Percentiles rank a stretch among this genome's conserved stretches.
These are phyloP conservation scores for Pheosia gnoma DNA, from an alignment of 2,888 invertebrate species.

Conservation along the genomic window DNA sequence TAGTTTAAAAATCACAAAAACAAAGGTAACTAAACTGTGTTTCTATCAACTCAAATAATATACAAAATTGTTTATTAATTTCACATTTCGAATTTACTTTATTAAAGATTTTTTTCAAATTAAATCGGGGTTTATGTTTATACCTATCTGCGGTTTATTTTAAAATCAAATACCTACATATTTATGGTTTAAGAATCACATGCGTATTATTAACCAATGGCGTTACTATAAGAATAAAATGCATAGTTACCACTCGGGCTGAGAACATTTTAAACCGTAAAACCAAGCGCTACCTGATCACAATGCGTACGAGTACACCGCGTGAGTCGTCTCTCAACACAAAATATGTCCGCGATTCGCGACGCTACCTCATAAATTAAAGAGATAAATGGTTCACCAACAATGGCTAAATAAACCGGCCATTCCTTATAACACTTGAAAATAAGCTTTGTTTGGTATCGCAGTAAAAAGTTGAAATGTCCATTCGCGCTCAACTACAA, in stretches of 20 bases:
- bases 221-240: too few relatives aligned
- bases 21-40: not conserved
- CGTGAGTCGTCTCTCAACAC: slow-evolving; percentile 54
- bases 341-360: slow-evolving; percentile 75
- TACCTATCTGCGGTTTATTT: too few relatives aligned
- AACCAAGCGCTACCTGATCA: slow-evolving; percentile 27
- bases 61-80: not conserved
- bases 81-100: not conserved
- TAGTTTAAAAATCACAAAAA: not conserved
- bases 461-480: slow-evolving; percentile 74
- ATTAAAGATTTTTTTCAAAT: too few relatives aligned
- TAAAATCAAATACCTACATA: too few relatives aligned
- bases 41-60: not conserved
- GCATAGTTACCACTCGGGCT: not conserved
- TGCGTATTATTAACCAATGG: too few relatives aligned
- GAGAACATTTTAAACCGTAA: slow-evolving; percentile 5
- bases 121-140: too few relatives aligned
- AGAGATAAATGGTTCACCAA: slow-evolving; percentile 80
- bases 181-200: too few relatives aligned
- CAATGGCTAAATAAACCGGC: slow-evolving; percentile 80
- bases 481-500: slow-evolving; percentile 64
- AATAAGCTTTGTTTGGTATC: slow-evolving; percentile 71
- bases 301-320: slow-evolving; percentile 57
- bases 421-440: slow-evolving; percentile 74
- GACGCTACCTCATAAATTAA: slow-evolving; percentile 79